Evolutionary conservation across 2,113 vertebrate genomes (phyloP).

Genomic region (Pteropus alecto): DNA sequence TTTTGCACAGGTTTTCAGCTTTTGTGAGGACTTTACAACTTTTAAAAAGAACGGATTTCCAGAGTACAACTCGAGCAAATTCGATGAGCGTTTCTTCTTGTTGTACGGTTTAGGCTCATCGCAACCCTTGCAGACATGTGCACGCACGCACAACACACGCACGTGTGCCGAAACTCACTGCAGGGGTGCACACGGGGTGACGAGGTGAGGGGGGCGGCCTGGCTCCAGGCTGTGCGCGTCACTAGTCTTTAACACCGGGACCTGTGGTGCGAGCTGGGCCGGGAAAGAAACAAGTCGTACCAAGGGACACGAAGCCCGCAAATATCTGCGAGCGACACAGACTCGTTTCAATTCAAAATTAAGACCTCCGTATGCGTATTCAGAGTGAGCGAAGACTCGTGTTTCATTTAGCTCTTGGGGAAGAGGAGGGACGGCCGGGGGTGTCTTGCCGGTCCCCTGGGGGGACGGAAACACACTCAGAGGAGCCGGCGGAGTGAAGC

Average conservation of each 20-base stretch:
- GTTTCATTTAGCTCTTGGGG: neutral
- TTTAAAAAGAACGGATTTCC: slow-evolving; percentile 74
- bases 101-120: neutral
- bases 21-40: slow-evolving; percentile 83
- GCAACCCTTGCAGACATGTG: neutral
- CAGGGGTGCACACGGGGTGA: too few relatives aligned
- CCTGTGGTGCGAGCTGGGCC: neutral
- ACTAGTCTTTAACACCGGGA: neutral
- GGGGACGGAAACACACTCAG: neutral
- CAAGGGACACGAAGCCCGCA: neutral
- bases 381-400: neutral
- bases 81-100: slow-evolving; percentile 64
- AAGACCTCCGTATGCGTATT: neutral
- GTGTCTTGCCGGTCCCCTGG: neutral
- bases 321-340: neutral
- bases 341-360: neutral
- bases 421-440: neutral
- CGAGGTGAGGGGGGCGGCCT: neutral
- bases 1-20: slow-evolving; percentile 79
- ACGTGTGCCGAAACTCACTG: neutral
- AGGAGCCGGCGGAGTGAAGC: neutral
- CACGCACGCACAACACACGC: neutral
- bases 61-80: slow-evolving; percentile 78
- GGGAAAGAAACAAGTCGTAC: neutral
- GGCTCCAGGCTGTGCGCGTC: neutral